Evolutionary conservation across 2,113 vertebrate species (phyloP).

Genomic region (Anolis sagrei): DNA sequence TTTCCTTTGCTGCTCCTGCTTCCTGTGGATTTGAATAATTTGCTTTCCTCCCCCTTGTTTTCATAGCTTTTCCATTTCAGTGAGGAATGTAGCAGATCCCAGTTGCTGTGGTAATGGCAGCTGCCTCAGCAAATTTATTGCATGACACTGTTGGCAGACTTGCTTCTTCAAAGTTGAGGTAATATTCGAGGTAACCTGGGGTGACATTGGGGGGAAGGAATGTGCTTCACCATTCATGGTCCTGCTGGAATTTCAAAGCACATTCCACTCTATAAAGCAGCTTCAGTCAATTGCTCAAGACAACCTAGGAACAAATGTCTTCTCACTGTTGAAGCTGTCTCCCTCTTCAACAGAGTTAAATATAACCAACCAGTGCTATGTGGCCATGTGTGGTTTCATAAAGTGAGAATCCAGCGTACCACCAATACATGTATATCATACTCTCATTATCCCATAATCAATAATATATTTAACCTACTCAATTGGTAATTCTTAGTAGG

Average conservation of each 20-base stretch:
- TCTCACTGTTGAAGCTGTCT: fast-evolving
- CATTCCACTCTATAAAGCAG: not conserved
- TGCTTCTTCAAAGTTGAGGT: conserved; percentile 42
- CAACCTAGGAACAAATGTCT: not conserved
- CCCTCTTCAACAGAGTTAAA: not conserved
- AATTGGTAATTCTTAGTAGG: too few relatives aligned
- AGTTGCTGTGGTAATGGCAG: not conserved
- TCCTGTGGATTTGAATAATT: not conserved
- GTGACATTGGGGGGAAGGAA: conserved; percentile 34
- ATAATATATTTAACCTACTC: not conserved
- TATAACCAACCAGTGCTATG: not conserved
- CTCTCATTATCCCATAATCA: not conserved
- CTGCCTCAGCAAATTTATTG: conserved; percentile 35
- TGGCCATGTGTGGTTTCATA: fast-evolving
- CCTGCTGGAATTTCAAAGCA: not conserved
- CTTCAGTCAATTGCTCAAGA: not conserved
- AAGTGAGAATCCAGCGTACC: not conserved
- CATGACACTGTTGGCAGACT: conserved; percentile 27
- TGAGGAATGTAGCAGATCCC: conserved; percentile 19
- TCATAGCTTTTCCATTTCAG: conserved; percentile 28
- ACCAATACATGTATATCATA: not conserved
- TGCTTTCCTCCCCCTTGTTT: conserved; percentile 20
- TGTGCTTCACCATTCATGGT: conserved; percentile 11
- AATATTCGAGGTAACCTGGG: conserved; percentile 36
- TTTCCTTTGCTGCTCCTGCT: not conserved